Evolutionary conservation across 2,113 vertebrate species (phyloP).

Genomic region (Alosa alosa): DNA sequence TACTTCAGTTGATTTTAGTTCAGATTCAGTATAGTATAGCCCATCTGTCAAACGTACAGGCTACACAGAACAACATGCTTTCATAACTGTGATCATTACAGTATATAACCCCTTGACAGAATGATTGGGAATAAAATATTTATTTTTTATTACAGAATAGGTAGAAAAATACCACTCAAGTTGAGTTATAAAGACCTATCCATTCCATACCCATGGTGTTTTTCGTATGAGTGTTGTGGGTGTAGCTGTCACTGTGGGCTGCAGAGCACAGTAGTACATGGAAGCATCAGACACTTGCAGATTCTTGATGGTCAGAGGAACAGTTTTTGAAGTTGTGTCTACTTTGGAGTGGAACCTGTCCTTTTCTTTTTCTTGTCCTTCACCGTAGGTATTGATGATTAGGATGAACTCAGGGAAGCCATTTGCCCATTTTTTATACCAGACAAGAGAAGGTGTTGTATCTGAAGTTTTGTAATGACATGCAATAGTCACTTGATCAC

Average conservation of each 20-base stretch:
- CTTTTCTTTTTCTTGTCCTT: not conserved
- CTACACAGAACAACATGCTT: no score
- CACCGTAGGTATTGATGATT: not conserved
- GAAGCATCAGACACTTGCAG: constrained; percentile 18
- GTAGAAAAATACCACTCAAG: no score
- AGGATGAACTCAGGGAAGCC: constrained; percentile 19
- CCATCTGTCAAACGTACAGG: no score
- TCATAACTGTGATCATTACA: no score
- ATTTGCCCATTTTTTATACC: constrained; percentile 26
- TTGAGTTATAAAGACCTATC: no score
- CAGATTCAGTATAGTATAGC: no score
- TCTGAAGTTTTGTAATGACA: constrained; percentile 19
- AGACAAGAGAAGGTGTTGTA: constrained; percentile 26
- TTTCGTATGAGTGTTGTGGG: no score
- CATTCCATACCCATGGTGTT: no score
- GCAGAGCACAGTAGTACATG: not conserved
- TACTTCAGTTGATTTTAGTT: no score
- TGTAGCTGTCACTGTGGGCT: constrained; percentile 12
- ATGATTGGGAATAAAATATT: no score
- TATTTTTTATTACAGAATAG: no score
- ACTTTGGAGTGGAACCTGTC: constrained; percentile 8
- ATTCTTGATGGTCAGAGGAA: constrained; percentile 16
- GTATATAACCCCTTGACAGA: no score
- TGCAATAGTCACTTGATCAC: not conserved
- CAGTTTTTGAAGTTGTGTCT: not conserved